These are phyloP conservation scores for Deroplatys truncata DNA, from an alignment of 2,888 invertebrate species.

Conservation along the genomic window DNA sequence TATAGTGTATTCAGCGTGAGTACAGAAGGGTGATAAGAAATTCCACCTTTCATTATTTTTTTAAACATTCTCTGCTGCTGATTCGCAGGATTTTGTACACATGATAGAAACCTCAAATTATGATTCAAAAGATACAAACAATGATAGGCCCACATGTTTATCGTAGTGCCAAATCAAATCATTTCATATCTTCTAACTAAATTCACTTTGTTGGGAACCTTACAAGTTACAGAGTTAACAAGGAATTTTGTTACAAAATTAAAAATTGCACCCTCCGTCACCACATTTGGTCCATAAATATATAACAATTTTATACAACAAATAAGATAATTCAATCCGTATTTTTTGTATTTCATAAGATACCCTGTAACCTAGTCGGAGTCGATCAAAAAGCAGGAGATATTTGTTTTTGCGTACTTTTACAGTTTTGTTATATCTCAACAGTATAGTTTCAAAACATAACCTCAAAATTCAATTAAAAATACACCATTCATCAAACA, in stretches of 20 bases:
- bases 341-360: background rate
- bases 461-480: background rate
- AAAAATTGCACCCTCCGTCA: background rate
- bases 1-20: constrained; percentile 27
- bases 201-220: background rate
- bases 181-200: background rate
- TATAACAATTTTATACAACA: background rate
- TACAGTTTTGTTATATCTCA: background rate
- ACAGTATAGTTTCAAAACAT: background rate
- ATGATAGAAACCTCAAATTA: background rate
- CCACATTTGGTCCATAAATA: constrained; percentile 10
- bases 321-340: background rate
- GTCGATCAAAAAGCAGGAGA: background rate
- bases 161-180: background rate
- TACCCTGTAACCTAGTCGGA: constrained; percentile 10
- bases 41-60: background rate
- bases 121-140: background rate
- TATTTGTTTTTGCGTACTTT: background rate
- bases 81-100: background rate
- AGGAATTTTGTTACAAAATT: background rate
- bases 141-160: background rate
- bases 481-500: background rate
- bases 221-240: background rate
- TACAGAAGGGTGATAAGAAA: constrained; percentile 20
- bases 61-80: background rate